Conservation (phyloP, 2,888 invertebrate species). For the Caenorhabditis plicata region DNA sequence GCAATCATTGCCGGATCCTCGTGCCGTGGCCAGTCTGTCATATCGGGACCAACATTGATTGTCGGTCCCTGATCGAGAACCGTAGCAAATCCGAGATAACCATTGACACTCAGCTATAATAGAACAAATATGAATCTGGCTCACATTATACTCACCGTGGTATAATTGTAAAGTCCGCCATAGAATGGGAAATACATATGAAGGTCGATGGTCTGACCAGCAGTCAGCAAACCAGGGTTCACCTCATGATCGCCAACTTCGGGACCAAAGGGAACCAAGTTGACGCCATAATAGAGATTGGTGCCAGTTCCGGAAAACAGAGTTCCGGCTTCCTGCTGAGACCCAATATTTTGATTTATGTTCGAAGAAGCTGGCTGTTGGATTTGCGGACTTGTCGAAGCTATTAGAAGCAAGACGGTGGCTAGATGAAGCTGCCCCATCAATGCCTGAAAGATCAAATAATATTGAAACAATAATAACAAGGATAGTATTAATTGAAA, state of each 20-base stretch:
- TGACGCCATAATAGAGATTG: constrained; percentile 61
- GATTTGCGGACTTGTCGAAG: constrained; percentile 17
- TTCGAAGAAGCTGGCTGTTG: constrained; percentile 27
- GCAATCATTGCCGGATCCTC: constrained; percentile 65
- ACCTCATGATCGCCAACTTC: constrained; percentile 63
- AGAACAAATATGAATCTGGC: not conserved
- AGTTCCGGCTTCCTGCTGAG: constrained; percentile 33
- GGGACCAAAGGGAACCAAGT: constrained; percentile 61
- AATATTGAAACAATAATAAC: not conserved
- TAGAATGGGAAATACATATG: constrained; percentile 64
- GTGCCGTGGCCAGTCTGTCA: constrained; percentile 63
- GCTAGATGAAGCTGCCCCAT: not conserved
- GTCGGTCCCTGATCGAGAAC: constrained; percentile 65
- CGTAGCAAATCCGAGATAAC: constrained; percentile 63
- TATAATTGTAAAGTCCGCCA: constrained; percentile 63
- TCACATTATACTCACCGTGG: constrained; percentile 42
- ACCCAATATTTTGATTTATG: constrained; percentile 39
- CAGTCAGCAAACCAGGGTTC: constrained; percentile 59
- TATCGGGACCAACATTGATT: constrained; percentile 63
- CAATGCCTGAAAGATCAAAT: too few relatives aligned
- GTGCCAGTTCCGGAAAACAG: constrained; percentile 60
- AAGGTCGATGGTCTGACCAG: constrained; percentile 64
- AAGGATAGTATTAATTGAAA: too few relatives aligned
- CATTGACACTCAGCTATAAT: constrained; percentile 63
- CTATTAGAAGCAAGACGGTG: not conserved